These are phyloP conservation scores for Drosophila formosana DNA, from an alignment of 2,888 invertebrate species.

Conservation along the genomic window DNA sequence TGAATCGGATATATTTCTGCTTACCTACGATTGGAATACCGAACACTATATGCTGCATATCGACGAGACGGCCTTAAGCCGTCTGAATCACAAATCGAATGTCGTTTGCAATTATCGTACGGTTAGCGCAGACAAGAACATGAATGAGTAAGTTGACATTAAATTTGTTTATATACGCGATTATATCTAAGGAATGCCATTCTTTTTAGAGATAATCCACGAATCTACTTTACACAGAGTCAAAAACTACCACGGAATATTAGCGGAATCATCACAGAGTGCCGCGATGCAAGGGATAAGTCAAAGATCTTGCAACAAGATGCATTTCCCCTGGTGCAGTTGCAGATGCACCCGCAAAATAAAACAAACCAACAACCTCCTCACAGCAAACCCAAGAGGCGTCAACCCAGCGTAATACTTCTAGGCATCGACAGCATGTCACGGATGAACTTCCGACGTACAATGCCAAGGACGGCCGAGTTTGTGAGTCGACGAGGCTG, in stretches of 20 bases:
- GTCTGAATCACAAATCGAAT: not conserved
- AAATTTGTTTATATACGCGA: not conserved
- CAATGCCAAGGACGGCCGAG: conserved; percentile 89
- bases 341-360: conserved; percentile 78
- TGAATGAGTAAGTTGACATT: conserved; percentile 28
- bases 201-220: conserved; percentile 19
- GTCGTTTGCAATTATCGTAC: conserved; percentile 38
- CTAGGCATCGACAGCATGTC: conserved; percentile 92
- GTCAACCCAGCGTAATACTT: conserved; percentile 88
- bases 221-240: conserved; percentile 5
- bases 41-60: conserved; percentile 31
- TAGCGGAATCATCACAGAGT: conserved; percentile 46
- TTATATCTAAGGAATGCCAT: not conserved
- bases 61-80: not conserved
- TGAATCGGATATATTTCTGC: conserved; percentile 19
- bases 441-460: conserved; percentile 87
- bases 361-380: not conserved
- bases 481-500: conserved; percentile 88
- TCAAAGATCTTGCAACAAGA: conserved; percentile 74
- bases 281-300: conserved; percentile 32
- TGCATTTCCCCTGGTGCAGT: conserved; percentile 86
- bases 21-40: conserved; percentile 26
- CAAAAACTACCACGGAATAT: conserved; percentile 9
- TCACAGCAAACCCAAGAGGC: not conserved
- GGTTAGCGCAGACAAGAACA: conserved; percentile 9